These are phyloP conservation scores for Chlorops oryzae DNA, from an alignment of 1,140 invertebrate genomes.

Conservation along the genomic window DNA sequence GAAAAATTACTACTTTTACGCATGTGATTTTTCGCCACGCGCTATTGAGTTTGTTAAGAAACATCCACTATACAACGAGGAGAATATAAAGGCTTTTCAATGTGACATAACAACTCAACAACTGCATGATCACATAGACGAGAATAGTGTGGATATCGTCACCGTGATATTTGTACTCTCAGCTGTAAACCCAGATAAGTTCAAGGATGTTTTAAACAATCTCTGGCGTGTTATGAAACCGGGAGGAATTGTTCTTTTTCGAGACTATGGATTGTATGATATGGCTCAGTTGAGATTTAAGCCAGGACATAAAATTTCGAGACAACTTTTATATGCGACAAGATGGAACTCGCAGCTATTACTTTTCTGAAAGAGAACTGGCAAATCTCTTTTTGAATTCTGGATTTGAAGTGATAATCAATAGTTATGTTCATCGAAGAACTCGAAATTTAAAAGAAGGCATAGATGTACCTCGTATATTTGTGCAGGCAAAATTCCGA, in stretches of 20 bases:
- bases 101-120: conserved; percentile 62
- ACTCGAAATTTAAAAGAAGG: conserved; percentile 89
- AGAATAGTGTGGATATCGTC: conserved; percentile 68
- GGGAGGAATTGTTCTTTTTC: conserved; percentile 79
- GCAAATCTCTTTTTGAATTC: conserved; percentile 53
- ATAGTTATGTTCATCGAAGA: conserved; percentile 74
- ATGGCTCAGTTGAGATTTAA: conserved; percentile 94
- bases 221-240: conserved; percentile 65
- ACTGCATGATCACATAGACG: conserved; percentile 53
- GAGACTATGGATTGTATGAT: conserved; percentile 98
- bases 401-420: conserved; percentile 62
- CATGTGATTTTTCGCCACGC: conserved; percentile 89
- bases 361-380: conserved; percentile 68
- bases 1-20: conserved; percentile 68
- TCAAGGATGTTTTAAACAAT: conserved; percentile 63
- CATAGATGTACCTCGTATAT: conserved; percentile 82
- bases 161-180: conserved; percentile 96
- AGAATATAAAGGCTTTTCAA: conserved; percentile 68
- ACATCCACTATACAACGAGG: conserved; percentile 49
- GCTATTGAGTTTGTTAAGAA: conserved; percentile 83
- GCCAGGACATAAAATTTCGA: conserved; percentile 81
- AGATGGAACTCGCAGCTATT: conserved; percentile 91
- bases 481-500: conserved; percentile 84
- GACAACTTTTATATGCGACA: conserved; percentile 96
- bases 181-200: conserved; percentile 83